Conservation (phyloP, 2,113 vertebrate species). For the Oxyruncus cristatus region DNA sequence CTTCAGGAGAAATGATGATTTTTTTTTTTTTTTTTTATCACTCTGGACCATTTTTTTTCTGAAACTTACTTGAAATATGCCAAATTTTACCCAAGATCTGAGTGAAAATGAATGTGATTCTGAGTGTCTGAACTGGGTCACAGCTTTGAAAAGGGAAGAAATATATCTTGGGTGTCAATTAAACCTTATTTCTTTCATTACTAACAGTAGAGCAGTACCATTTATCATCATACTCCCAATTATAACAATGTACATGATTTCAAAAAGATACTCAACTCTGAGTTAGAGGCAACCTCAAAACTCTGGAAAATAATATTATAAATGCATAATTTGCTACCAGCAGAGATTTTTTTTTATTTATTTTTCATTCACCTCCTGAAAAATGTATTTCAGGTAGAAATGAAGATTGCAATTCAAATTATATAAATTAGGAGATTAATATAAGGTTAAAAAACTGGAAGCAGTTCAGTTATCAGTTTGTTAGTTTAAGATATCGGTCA, state of each 20-base stretch:
- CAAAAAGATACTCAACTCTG: not conserved
- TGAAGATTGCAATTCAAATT: not conserved
- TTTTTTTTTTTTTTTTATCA: not conserved
- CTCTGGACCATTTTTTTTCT: not conserved
- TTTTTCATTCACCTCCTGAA: not conserved
- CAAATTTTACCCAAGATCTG: not conserved
- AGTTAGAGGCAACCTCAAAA: not conserved
- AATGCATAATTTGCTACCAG: not conserved
- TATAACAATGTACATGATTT: not conserved
- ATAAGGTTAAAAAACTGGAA: not conserved
- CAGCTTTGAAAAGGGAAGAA: not conserved
- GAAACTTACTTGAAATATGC: not conserved
- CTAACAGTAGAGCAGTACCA: not conserved
- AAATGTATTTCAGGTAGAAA: not conserved
- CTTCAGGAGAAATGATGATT: not conserved
- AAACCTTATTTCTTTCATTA: not conserved
- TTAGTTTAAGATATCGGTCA: not conserved
- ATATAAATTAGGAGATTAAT: not conserved
- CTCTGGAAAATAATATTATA: not conserved
- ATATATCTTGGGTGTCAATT: not conserved
- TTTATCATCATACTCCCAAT: not conserved
- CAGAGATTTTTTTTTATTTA: not conserved
- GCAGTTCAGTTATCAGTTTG: not conserved
- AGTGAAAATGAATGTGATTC: not conserved
- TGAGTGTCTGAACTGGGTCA: not conserved